These are phyloP conservation scores for Chrysopilus asiliformis DNA, from an alignment of 2,888 invertebrate genomes.

Conservation along the genomic window DNA sequence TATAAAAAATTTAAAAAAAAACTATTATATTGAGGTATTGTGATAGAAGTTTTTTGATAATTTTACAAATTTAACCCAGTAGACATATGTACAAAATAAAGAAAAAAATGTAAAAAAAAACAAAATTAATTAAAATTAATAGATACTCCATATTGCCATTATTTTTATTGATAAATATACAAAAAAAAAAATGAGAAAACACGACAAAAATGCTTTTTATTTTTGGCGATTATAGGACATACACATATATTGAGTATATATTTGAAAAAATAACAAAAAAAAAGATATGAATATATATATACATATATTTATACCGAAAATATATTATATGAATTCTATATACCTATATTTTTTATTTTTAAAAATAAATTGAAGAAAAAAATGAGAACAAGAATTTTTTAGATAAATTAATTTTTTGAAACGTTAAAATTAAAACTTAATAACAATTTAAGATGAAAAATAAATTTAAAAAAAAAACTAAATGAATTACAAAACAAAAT, in stretches of 20 bases:
- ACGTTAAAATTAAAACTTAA: too few species aligned
- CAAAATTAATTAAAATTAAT: too few species aligned
- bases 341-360: neutral
- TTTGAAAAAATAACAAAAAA: constrained; percentile 9
- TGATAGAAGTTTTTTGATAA: constrained; percentile 19
- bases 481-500: too few species aligned
- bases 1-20: constrained; percentile 28
- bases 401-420: too few species aligned
- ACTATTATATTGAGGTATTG: constrained; percentile 27
- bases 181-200: constrained; percentile 13
- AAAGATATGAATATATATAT: constrained; percentile 2
- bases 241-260: constrained; percentile 11
- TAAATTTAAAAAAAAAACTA: too few species aligned
- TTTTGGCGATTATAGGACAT: constrained; percentile 15
- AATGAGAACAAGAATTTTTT: too few species aligned
- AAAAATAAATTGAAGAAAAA: too few species aligned
- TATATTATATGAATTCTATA: neutral
- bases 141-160: constrained; percentile 20
- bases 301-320: neutral
- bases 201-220: constrained; percentile 19
- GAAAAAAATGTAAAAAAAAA: too few species aligned
- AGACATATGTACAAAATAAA: constrained; percentile 16
- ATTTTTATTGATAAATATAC: constrained; percentile 18
- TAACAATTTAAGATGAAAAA: too few species aligned
- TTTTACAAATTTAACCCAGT: constrained; percentile 19